Conservation (phyloP, 2,888 invertebrate genomes). For the Anticlea derivata region DNA sequence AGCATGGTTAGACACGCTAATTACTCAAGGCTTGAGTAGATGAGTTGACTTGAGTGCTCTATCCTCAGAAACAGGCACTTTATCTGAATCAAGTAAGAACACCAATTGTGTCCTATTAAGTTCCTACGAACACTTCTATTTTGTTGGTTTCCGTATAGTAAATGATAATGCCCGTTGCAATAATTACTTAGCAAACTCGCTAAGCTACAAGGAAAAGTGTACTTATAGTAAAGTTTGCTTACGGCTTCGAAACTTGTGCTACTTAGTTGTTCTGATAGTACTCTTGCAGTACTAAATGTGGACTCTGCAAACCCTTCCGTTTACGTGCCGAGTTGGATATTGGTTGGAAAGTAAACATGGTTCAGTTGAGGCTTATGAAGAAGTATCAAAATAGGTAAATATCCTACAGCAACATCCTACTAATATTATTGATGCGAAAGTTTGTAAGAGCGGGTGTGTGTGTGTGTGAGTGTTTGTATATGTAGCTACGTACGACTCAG, state of each 20-base stretch:
- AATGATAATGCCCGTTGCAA: slow-evolving; percentile 34
- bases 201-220: slow-evolving; percentile 39
- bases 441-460: too few species aligned
- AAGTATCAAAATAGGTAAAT: not conserved
- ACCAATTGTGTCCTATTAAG: too few species aligned
- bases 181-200: slow-evolving; percentile 41
- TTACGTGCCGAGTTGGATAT: slow-evolving; percentile 17
- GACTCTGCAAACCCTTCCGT: slow-evolving; percentile 19
- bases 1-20: too few species aligned
- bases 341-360: slow-evolving; percentile 3
- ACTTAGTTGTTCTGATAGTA: slow-evolving; percentile 36
- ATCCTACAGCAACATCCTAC: too few species aligned
- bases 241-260: slow-evolving; percentile 34
- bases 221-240: slow-evolving; percentile 38
- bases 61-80: too few species aligned
- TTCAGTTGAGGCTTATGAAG: not conserved
- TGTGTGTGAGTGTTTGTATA: too few species aligned
- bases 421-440: too few species aligned
- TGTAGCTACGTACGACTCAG: too few species aligned
- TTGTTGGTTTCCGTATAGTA: slow-evolving; percentile 17
- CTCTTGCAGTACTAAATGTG: slow-evolving; percentile 27
- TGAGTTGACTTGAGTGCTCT: too few species aligned
- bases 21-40: too few species aligned
- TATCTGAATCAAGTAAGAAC: too few species aligned
- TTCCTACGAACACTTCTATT: not conserved